Base-by-base conservation (phyloP, 2,888 invertebrate species). In the Dryobotodes eremita region DNA sequence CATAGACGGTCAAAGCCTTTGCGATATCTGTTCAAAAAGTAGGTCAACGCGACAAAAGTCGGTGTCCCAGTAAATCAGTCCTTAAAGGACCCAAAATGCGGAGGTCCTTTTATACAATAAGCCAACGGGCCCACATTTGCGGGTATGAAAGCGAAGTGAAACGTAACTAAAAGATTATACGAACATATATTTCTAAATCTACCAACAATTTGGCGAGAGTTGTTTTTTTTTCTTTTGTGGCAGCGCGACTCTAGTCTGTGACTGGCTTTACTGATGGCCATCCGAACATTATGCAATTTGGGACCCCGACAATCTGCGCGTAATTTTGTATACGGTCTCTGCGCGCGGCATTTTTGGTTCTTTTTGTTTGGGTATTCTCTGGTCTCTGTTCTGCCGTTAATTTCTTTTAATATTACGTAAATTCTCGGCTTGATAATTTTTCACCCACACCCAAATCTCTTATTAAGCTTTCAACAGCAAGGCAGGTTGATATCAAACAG, bases 151-250 rank as follows among this genome's bases (percentile, higher is more conserved):
- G 89, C 85, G 87, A 88, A 91, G 88, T 91, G 89, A 90, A 92
- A 91, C 87, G 88, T 92, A 90, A 92, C 88, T 89, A 89, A 42
- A 89, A 92, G 92, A 92, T 93, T 92, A 92, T 91, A 86, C 87
- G 84, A 86, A 90, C 91, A 91, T 92, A 93, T 92, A 92, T 92
- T 92, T 85, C 87, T 86, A 88, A 91, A 91, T 91, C 90, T 88
- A 81, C 82, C 85, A 80, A 87, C 86, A 89, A 89, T 92, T 86
- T 81, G 75, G 77, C 82, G 66, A 82, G 5, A 83, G 83, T 87
- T 90, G 84, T 86, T 90, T 90, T 90, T 88, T 85, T 88, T 84
- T 82, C 74, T 74, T 81, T 84, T 82, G 80, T 81, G 71, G 72
- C 72, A 74, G 68, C 69, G 79, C 82, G 79, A 79, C 65, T 82